Percentiles rank a stretch among this genome's conserved stretches.
These are phyloP conservation scores for Brachionus rotundiformis DNA, from an alignment of 1,140 invertebrate genomes.

Conservation along the genomic window DNA sequence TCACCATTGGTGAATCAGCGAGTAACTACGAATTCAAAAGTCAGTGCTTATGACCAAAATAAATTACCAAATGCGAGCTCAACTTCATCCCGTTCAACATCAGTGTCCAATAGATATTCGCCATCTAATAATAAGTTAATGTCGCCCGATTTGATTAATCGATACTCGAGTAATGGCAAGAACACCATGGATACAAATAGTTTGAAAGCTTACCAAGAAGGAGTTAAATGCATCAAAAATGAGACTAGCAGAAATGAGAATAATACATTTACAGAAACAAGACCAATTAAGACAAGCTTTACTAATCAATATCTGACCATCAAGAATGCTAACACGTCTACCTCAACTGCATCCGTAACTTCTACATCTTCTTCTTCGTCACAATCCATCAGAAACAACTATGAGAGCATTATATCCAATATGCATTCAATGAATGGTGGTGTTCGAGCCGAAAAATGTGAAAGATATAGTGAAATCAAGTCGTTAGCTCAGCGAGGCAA, in stretches of 20 bases:
- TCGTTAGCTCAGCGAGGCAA: not conserved
- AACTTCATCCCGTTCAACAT: not conserved
- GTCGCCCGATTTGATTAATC: not conserved
- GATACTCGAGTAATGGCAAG: no score
- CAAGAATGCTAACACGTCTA: constrained; percentile 10
- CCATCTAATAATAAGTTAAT: not conserved
- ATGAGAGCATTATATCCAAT: not conserved
- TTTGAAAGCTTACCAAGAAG: not conserved
- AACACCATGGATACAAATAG: not conserved
- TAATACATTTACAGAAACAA: not conserved
- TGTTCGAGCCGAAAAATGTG: not conserved
- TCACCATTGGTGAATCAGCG: not conserved
- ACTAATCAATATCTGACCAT: not conserved
- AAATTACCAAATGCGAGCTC: not conserved
- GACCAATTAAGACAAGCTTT: not conserved
- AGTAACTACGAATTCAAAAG: not conserved
- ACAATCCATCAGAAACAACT: not conserved
- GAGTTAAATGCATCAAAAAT: not conserved
- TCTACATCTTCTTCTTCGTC: constrained; percentile 15
- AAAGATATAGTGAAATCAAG: not conserved
- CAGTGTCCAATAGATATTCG: constrained; percentile 4
- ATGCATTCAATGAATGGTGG: not conserved
- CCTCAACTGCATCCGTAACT: constrained; percentile 16
- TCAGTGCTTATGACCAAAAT: not conserved
- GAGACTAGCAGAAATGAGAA: not conserved